Percentiles rank a stretch among this genome's conserved stretches.
Evolutionary conservation across 2,113 vertebrate genomes (phyloP).

Genomic region (Irena cyanogastra): DNA sequence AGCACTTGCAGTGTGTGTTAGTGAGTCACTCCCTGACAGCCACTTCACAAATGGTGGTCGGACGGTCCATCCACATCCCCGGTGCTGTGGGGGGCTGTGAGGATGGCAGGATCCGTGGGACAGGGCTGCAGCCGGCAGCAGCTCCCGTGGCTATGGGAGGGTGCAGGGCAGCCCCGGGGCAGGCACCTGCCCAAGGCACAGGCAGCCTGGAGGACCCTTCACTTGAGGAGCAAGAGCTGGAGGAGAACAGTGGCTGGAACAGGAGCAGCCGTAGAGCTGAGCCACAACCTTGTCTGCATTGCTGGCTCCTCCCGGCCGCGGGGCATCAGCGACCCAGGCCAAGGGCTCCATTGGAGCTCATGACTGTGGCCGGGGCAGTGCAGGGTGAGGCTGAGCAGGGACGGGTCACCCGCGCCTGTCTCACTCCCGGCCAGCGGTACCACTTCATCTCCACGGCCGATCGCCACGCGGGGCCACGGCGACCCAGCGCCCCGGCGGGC

Average conservation of each 20-base stretch:
- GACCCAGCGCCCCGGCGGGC: not conserved
- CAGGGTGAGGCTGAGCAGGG: not conserved
- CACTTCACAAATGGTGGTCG: not conserved
- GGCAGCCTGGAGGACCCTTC: not conserved
- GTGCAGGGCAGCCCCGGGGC: fast-evolving
- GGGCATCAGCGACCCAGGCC: not conserved
- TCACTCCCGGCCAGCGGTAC: fast-evolving
- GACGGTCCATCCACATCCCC: fast-evolving
- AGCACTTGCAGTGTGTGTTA: fast-evolving
- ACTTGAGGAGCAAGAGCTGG: not conserved
- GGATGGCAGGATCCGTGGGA: not conserved
- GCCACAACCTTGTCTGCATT: fast-evolving
- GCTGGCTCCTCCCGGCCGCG: not conserved
- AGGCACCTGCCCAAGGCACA: not conserved
- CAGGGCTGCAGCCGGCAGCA: fast-evolving
- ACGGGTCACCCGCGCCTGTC: fast-evolving
- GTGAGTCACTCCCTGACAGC: not conserved
- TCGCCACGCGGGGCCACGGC: fast-evolving
- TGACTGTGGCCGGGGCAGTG: fast-evolving
- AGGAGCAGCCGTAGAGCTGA: not conserved
- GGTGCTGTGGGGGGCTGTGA: not conserved
- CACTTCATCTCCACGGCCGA: fast-evolving
- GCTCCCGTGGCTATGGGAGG: not conserved
- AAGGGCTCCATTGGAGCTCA: not conserved
- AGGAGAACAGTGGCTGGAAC: not conserved